phyloP scores from a whole-genome alignment of 2,113 vertebrate species.

The Neopipo cinnamomea region DNA sequence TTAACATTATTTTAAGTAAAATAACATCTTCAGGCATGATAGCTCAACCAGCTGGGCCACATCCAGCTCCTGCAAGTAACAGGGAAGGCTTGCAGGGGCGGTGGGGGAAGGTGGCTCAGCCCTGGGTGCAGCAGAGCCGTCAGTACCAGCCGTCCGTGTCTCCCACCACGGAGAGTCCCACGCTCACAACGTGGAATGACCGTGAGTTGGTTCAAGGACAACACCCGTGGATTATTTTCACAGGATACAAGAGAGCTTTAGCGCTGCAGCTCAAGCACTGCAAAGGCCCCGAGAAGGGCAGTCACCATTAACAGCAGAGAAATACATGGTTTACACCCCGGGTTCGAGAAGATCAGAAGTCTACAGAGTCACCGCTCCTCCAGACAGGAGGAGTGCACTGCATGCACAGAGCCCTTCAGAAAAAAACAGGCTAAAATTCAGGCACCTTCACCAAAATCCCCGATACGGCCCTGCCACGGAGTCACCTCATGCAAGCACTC shows the following conservation, averaged over 20 bases:
- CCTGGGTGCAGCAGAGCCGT: neutral
- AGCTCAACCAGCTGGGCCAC: neutral
- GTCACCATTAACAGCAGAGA: neutral
- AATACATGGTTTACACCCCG: accelerated
- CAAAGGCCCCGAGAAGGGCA: neutral
- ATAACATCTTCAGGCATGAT: neutral
- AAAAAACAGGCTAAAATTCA: accelerated
- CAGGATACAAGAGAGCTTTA: neutral
- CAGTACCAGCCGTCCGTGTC: neutral
- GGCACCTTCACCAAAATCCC: neutral
- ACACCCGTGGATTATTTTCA: accelerated
- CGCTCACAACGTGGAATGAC: accelerated
- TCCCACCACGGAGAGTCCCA: accelerated
- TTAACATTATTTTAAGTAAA: neutral
- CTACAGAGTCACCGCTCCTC: neutral
- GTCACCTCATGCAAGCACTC: accelerated
- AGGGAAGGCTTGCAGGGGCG: neutral
- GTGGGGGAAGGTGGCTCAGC: neutral
- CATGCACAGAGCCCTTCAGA: neutral
- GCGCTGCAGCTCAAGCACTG: neutral
- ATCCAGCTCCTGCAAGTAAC: neutral
- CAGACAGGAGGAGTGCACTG: too few relatives aligned
- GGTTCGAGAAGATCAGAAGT: neutral
- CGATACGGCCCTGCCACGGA: accelerated
- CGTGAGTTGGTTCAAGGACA: accelerated